Evolutionary conservation across 2,113 vertebrate species (phyloP), one percentile per base, ranked within the genome.

Genomic region (Rhinoderma darwinii): DNA sequence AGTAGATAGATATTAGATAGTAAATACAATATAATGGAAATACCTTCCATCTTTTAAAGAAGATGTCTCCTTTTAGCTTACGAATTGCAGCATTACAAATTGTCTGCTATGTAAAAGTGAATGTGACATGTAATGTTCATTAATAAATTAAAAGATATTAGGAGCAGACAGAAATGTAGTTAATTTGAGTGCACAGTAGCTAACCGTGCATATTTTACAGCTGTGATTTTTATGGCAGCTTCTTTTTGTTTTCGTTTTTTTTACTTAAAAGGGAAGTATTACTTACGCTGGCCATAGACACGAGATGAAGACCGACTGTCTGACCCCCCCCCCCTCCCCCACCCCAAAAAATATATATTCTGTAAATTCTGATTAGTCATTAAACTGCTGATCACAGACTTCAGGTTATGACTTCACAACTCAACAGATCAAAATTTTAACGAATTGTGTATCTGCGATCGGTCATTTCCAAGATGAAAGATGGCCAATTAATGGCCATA

Each of bases 121-220:
- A 47, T 51, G 7, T 51, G 74, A 77, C 39, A 77, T 9, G 27
- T 47, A 77, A 77, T 8, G n/a, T 77, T 32, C n/a, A 77, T 77
- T 77, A 51, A 32, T 30, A 77, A 50, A 27, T 77, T 25, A 77
- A 51, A 50, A 27, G 27, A 77, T 77, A 50, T 77, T 32, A 77
- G 74, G 17, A 77, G 44, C 43, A 77, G 41, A 30, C 11, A 27
- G 43, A 76, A 44, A 76, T 76, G 22, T 47, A 47, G 25, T 47
- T 76, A 76, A 76, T 76, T 41, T 47, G 73, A 5, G 25, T n/a
- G 15, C 25, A 1, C 25, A 75, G 27, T 6, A 50, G 44, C 12
- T 77, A 30, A 77, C 43, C 43, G 20, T 30, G n/a, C n/a, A 32
- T 32, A n/a, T 44, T 47, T 30, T 9, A n/a, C 22, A 44, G 11